Percentiles rank a stretch among this genome's conserved stretches.
These are phyloP conservation scores for Microtus richardsoni DNA, from an alignment of 2,113 vertebrate genomes.

Conservation along the genomic window DNA sequence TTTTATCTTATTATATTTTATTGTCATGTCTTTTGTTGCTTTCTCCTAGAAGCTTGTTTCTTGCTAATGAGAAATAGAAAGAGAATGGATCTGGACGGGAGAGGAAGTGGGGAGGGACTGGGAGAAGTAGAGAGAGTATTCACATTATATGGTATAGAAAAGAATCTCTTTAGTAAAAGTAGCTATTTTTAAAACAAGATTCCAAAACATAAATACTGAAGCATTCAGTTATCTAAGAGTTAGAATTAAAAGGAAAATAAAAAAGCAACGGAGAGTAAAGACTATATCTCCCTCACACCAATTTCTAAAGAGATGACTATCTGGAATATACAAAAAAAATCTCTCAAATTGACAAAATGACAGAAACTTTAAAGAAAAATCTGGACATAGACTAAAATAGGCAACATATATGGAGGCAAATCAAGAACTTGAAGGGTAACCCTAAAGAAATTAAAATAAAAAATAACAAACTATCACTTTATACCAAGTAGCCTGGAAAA, in stretches of 20 bases:
- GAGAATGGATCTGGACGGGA: too few relatives aligned
- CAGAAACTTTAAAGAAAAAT: neutral
- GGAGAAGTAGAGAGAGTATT: neutral
- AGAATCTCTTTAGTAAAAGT: neutral
- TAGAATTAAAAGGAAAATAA: neutral
- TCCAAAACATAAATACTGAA: neutral
- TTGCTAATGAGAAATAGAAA: neutral
- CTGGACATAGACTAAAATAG: neutral
- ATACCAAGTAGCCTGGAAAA: constrained; percentile 22
- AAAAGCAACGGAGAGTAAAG: neutral
- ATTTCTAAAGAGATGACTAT: neutral
- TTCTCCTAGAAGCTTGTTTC: neutral
- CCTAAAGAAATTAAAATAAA: neutral
- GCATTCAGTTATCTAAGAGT: neutral
- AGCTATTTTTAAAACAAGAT: neutral
- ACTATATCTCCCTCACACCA: neutral
- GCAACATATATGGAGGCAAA: neutral
- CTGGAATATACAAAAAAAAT: neutral
- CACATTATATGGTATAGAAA: neutral
- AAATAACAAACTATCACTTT: neutral
- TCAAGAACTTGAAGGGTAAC: neutral
- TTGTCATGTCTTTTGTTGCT: neutral
- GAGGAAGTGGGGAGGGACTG: neutral
- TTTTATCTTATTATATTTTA: neutral
- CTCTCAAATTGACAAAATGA: neutral